Evolutionary conservation across 2,888 invertebrate genomes (phyloP).

Genomic region (Tachina grossa): DNA sequence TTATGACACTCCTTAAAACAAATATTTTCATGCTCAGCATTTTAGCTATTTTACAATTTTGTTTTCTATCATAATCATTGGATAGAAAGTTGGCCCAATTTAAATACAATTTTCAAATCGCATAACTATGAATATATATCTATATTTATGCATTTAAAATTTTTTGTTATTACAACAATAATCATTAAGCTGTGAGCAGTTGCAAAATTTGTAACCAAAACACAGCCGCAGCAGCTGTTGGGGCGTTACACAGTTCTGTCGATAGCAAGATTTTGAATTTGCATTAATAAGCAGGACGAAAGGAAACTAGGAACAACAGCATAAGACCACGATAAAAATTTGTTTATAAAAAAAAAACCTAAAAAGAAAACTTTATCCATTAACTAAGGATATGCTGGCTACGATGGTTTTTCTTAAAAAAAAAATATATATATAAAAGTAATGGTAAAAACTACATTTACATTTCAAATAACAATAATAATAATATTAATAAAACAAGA

Average conservation of each 20-base stretch:
- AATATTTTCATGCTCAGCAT: too few species aligned
- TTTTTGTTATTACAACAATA: conserved; percentile 58
- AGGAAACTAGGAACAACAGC: neutral
- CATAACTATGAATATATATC: conserved; percentile 18
- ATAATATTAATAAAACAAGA: conserved; percentile 41
- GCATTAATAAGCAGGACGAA: neutral
- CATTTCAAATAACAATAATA: conserved; percentile 49
- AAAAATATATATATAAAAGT: conserved; percentile 2
- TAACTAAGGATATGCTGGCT: conserved; percentile 52
- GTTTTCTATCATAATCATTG: too few species aligned
- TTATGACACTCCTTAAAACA: too few species aligned
- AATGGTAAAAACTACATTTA: neutral
- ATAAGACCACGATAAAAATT: conserved; percentile 24
- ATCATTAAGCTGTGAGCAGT: conserved; percentile 58
- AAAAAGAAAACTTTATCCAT: conserved; percentile 52
- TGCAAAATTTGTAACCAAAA: conserved; percentile 11
- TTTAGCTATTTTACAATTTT: neutral
- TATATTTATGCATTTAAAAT: conserved; percentile 37
- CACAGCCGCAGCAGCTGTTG: neutral
- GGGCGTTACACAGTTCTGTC: conserved; percentile 25
- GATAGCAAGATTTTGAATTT: conserved; percentile 54
- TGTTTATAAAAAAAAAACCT: neutral
- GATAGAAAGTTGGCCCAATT: neutral
- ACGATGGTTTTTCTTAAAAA: conserved; percentile 32
- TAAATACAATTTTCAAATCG: conserved; percentile 26